Evolutionary conservation across 2,888 invertebrate genomes (phyloP), one percentile per base, ranked within the genome.

Genomic region (Napeogenes sylphis): DNA sequence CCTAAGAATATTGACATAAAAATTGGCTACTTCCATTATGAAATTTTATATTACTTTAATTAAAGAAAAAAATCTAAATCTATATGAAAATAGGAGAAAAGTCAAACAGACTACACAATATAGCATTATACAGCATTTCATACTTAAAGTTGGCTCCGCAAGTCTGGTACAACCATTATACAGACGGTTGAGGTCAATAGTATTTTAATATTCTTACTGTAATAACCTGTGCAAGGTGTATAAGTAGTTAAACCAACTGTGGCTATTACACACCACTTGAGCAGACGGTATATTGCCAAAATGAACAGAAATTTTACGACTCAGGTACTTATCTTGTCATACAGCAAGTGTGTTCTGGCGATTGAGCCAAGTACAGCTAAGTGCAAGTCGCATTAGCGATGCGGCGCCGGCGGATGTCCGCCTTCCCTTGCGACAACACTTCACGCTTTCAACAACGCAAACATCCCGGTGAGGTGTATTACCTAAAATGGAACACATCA

Each of bases 361-460:
- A 69, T 70, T 58, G 68, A 65, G 62, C 57, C 60, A 64, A 69
- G 65, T 63, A 64, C 55, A 67, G 78, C 81, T 86, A 86, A 87
- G 87, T 87, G 88, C 85, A 82, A 59, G 72, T 77, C 78, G 84
- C 86, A 87, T 87, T 87, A 87, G 84, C 77, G 81, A 77, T 76
- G 80, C 82, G 87, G 75, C 86, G 87, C 87, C 85, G 87, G 80
- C 88, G 86, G 88, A 89, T 70, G 70, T 87, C 85, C 84, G 84
- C 70, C 71, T 72, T 74, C 68, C 66, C 72, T 70, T 71, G 73
- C 76, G 75, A 80, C 79, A 76, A 78, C 82, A 80, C 81, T 81
- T 76, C 76, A 74, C 75, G 77, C 80, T 78, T 78, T 79, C 80
- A 75, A 76, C 76, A 76, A 76, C 72, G 77, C 77, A 83, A 84